A percentile compares a stretch with the other conserved stretches of the same genome.
Conservation (phyloP, 1,140 invertebrate species). For the Spodoptera litura region DNA sequence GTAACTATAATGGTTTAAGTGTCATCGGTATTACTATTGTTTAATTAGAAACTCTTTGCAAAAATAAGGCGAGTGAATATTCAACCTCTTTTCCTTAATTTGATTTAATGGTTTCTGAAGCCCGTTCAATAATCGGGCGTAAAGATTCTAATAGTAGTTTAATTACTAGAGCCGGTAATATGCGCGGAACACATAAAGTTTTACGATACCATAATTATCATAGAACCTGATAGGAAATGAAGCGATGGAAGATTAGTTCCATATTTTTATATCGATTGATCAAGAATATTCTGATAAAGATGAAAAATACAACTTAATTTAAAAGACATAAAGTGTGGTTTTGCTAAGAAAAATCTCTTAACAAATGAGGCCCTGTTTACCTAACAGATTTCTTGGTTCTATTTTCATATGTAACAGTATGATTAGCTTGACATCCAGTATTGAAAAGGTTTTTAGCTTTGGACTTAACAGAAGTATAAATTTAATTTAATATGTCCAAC, state of each 20-base stretch:
- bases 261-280: neutral
- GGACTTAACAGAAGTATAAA: too few species aligned
- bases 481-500: neutral
- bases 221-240: neutral
- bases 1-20: too few species aligned
- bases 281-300: neutral
- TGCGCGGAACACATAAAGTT: slow-evolving; percentile 54
- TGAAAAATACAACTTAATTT: neutral
- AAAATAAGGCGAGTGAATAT: neutral
- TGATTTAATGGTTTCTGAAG: neutral
- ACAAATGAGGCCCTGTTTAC: too few species aligned
- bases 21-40: too few species aligned
- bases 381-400: too few species aligned
- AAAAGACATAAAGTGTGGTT: neutral
- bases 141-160: slow-evolving; percentile 56
- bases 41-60: neutral
- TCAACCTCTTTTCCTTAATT: neutral
- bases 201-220: slow-evolving; percentile 50
- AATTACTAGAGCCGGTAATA: slow-evolving; percentile 57
- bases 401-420: too few species aligned
- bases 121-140: neutral
- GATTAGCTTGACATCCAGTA: too few species aligned
- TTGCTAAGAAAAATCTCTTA: neutral
- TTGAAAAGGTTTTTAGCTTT: too few species aligned
- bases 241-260: neutral